These are phyloP conservation scores for Pentalonia nigronervosa DNA, from an alignment of 1,140 invertebrate genomes.

Conservation along the genomic window DNA sequence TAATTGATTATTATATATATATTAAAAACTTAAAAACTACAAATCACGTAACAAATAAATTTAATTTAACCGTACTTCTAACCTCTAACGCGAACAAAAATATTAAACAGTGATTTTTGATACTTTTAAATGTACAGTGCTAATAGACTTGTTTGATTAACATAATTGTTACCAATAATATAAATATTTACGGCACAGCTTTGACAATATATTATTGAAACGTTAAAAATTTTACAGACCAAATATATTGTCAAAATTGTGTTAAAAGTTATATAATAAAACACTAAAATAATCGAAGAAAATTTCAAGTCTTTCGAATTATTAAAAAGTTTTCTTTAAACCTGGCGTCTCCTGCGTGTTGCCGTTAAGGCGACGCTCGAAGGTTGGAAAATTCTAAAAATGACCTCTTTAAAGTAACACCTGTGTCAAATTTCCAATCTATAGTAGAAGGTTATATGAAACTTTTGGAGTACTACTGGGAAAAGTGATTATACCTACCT, in stretches of 20 bases:
- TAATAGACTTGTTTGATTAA: background rate
- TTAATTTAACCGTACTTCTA: background rate
- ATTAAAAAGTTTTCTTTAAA: background rate
- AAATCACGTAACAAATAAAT: no score
- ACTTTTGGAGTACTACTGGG: background rate
- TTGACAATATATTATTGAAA: background rate
- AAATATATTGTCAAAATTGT: background rate
- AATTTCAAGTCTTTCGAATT: background rate
- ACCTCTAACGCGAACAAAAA: background rate
- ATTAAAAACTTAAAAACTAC: no score
- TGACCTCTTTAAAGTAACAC: slow-evolving; percentile 6
- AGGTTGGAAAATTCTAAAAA: background rate
- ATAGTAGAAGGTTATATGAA: background rate
- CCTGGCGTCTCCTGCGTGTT: background rate
- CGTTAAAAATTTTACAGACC: background rate
- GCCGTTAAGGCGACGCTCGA: background rate
- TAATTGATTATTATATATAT: no score
- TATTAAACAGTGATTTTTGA: background rate
- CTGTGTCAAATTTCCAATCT: slow-evolving; percentile 9
- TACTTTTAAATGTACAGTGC: background rate
- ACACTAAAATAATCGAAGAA: slow-evolving; percentile 18
- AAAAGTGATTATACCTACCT: background rate
- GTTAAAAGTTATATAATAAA: slow-evolving; percentile 19
- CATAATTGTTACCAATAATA: background rate
- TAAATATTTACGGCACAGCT: background rate